Base-by-base conservation (phyloP, 2,797 vertebrate genomes). In the Enteromius mattozi region DNA sequence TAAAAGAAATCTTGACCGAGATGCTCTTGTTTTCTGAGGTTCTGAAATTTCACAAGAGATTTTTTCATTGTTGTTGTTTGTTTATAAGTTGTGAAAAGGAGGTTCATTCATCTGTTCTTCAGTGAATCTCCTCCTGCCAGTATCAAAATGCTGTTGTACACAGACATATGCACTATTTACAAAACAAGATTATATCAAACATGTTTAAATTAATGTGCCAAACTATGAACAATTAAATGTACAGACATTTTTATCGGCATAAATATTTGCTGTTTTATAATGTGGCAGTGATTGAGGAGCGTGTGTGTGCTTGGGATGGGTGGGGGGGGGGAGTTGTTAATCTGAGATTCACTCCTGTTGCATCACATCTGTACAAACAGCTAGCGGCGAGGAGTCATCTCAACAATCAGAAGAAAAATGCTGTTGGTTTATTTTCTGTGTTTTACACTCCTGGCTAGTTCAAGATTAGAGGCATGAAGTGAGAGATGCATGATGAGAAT, bases 241-340 rank as follows among this genome's bases (percentile, higher is more conserved):
- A 89, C 87, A 91, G 87, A 90, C 89, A 90, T 88, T 91, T 91
- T 90, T 87, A 89, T 90, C 81, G 49, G 86, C 95, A 95, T 93
- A 95, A 97, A 97, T 94, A 95, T 96, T 91, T 94, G 95, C 95
- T 96, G 96, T 96, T 96, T 95, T 96, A 95, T 96, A 96, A 95
- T 95, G 94, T 95, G 95, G 94, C 95, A 95, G 94, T 94, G 96
- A 94, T 95, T 94, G 94, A 93, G 93, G 94, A 94, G 95, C 93
- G 91, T 92, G 93, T 86, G 86, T 27, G 82, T 61, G 78, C 33
- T 54, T 63, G 84, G 84, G 85, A 74, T 74, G 72, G 82, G 79
- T 45, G 82, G 74, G 42, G 35, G 37, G 69, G 77, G 83, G 30
- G 35, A 68, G 81, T 51, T 51, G 77, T 86, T 71, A 81, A 85